Base-by-base conservation (phyloP, 1,140 invertebrate species). In the Babylonia areolata region DNA sequence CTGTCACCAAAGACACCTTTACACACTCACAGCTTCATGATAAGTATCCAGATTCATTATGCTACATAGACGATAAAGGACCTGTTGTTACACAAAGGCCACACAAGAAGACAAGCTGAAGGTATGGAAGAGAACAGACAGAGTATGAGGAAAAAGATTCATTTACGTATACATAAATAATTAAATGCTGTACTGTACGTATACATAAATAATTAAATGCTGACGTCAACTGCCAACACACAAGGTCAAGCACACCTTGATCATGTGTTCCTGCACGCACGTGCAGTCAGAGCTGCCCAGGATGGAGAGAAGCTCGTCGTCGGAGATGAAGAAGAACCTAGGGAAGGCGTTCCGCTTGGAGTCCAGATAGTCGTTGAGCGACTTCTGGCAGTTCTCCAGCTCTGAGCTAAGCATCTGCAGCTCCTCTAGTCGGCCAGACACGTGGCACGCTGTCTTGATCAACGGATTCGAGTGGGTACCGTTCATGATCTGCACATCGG, bases 321-420 rank as follows among this genome's bases (percentile, higher is more conserved):
- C 97, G 3, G 97, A 98, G 87, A 98, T 97, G 92, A 98, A 98
- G 94, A 97, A 98, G 93, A 98, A 98, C 88, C 97, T 93, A 28
- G 97, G 97, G 96, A 96, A 98, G 80, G 97, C 95, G 85, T 96
- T 96, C 86, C 97, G 94, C 94, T 98, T 98, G 1, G 96, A 96
- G 91, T 97, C 97, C 83, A 98, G 94, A 94, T 98, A 98, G 90
- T 98, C 96, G 89, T 97, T 97, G 64, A 98, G 94, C 0, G 97
- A 97, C 92, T 98, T 98, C 94, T 98, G 97, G 94, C 97, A 98
- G 87, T 95, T 96, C 92, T 98, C 97, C 33, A 98, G 94, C 2
- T 96, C 96, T 37, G 94, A 86, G 78, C 96, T 96, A 33, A 98
- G 94, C 40, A 94, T 94, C 90, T 96, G 94, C 73, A 98, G 96